These are phyloP conservation scores for Magallana ariakensis DNA, from an alignment of 1,140 invertebrate genomes.

Conservation along the genomic window DNA sequence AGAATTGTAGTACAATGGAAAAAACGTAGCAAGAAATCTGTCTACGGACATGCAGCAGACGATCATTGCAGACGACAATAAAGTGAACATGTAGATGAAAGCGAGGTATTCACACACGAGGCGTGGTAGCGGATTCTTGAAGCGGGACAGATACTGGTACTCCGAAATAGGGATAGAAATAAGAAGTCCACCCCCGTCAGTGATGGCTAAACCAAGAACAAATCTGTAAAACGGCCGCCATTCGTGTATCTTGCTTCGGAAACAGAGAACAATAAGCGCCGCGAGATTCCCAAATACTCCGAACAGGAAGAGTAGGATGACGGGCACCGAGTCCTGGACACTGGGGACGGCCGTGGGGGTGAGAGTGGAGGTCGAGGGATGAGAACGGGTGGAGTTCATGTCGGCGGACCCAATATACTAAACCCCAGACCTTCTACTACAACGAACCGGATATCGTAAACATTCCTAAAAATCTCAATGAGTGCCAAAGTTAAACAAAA, in stretches of 20 bases:
- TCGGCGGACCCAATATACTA: too few relatives aligned
- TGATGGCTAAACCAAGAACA: slow-evolving; percentile 10
- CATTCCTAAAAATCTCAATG: too few relatives aligned
- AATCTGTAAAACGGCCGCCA: slow-evolving; percentile 40
- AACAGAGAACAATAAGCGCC: slow-evolving; percentile 62
- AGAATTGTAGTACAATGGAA: slow-evolving; percentile 77
- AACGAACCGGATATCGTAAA: too few relatives aligned
- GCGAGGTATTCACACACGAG: slow-evolving; percentile 73
- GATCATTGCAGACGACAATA: slow-evolving; percentile 77
- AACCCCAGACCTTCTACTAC: too few relatives aligned
- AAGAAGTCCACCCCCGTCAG: slow-evolving; percentile 3
- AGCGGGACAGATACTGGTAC: neutral
- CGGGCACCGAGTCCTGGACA: neutral
- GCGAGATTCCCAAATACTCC: slow-evolving; percentile 68
- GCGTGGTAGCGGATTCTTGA: neutral
- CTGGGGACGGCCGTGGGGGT: neutral
- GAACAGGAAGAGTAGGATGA: slow-evolving; percentile 58
- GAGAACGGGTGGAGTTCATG: too few relatives aligned
- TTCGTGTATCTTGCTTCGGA: slow-evolving; percentile 45
- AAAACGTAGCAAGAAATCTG: slow-evolving; percentile 76
- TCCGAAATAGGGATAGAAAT: neutral
- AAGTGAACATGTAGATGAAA: slow-evolving; percentile 77
- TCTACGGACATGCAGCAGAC: slow-evolving; percentile 79
- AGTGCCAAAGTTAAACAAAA: too few relatives aligned
- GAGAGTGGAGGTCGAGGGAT: neutral